Evolutionary conservation across 2,113 vertebrate species (phyloP).

Genomic region (Scomber japonicus): DNA sequence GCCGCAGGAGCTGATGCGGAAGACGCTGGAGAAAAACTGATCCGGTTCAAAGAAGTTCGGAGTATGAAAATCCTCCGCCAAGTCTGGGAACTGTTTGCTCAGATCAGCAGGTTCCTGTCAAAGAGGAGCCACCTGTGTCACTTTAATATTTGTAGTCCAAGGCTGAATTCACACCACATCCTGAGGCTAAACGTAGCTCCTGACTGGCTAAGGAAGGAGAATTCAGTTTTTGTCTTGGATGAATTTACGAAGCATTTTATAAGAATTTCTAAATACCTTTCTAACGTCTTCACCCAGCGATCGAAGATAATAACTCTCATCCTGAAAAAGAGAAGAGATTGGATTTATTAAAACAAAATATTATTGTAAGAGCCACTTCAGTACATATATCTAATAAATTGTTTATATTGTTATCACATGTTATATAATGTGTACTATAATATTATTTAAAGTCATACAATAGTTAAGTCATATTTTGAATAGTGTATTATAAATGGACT

Average conservation of each 20-base stretch:
- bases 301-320: slow-evolving; percentile 96
- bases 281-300: slow-evolving; percentile 94
- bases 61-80: slow-evolving; percentile 91
- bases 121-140: not conserved
- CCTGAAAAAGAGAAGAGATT: slow-evolving; percentile 75
- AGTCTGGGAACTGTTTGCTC: slow-evolving; percentile 91
- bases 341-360: not conserved
- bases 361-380: not conserved
- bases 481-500: too few species aligned
- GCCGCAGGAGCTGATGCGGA: slow-evolving; percentile 95
- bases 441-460: too few species aligned
- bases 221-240: too few species aligned
- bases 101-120: slow-evolving; percentile 94
- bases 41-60: slow-evolving; percentile 92
- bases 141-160: too few species aligned
- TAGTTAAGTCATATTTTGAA: too few species aligned
- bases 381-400: too few species aligned
- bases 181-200: too few species aligned
- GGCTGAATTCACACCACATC: too few species aligned
- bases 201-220: too few species aligned
- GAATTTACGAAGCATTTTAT: too few species aligned
- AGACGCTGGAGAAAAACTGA: slow-evolving; percentile 96
- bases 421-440: too few species aligned
- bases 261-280: slow-evolving; percentile 84
- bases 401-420: too few species aligned